These are phyloP conservation scores for Lasiommata megera DNA, from an alignment of 2,888 invertebrate species.

Conservation along the genomic window DNA sequence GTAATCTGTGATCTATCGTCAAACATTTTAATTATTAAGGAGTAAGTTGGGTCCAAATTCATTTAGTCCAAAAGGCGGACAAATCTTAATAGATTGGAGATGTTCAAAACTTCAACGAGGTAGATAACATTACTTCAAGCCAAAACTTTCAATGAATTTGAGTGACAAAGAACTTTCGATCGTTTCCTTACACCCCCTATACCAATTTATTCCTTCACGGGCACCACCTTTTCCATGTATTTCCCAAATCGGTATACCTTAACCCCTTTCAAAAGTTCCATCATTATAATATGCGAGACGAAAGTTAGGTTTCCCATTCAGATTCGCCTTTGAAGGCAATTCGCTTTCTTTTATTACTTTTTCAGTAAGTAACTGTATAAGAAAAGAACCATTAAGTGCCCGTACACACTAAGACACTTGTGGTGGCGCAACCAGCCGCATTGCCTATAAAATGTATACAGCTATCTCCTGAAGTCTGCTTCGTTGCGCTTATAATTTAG, in stretches of 20 bases:
- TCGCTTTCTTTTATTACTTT: slow-evolving; percentile 58
- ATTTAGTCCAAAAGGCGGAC: no score
- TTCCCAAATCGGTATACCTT: slow-evolving; percentile 62
- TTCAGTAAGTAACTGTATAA: slow-evolving; percentile 43
- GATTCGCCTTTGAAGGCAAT: slow-evolving; percentile 43
- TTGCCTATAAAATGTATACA: no score
- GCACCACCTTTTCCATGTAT: slow-evolving; percentile 46
- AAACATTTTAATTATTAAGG: no score
- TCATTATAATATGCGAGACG: slow-evolving; percentile 54
- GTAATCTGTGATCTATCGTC: no score
- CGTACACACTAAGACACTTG: no score
- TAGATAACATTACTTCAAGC: slow-evolving; percentile 23
- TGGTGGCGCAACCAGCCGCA: no score
- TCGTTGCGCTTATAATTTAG: no score
- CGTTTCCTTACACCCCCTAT: slow-evolving; percentile 31
- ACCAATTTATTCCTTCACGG: slow-evolving; percentile 23
- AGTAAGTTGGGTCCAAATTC: no score
- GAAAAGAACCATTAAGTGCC: no score
- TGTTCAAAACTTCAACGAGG: not conserved
- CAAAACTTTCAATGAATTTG: slow-evolving; percentile 34
- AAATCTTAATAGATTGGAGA: not conserved
- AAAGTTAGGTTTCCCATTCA: slow-evolving; percentile 40
- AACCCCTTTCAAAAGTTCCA: slow-evolving; percentile 71
- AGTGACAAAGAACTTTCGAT: slow-evolving; percentile 31
- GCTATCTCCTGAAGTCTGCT: no score